Conservation (phyloP, 2,797 vertebrate species). For the Pagetopsis macropterus region DNA sequence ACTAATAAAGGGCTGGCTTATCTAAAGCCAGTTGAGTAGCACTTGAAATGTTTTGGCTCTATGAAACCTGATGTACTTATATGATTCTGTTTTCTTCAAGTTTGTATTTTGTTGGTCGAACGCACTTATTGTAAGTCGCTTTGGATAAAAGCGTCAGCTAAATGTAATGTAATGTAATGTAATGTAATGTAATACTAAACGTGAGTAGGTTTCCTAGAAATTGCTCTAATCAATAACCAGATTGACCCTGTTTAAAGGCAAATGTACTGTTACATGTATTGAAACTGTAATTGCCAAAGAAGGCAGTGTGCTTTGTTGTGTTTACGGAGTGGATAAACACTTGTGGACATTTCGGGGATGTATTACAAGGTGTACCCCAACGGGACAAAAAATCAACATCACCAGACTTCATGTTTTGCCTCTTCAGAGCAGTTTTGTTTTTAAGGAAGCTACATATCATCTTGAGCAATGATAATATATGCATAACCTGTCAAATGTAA, state of each 20-base stretch:
- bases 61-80: too few species aligned
- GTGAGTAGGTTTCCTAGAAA: conserved; percentile 41
- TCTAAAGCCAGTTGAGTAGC: too few species aligned
- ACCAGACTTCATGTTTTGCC: conserved; percentile 22
- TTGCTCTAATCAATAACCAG: conserved; percentile 24
- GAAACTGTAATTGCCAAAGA: conserved; percentile 3
- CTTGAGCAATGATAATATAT: conserved; percentile 42
- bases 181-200: conserved; percentile 15
- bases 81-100: too few species aligned
- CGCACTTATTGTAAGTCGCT: too few species aligned
- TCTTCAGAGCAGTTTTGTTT: conserved; percentile 43
- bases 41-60: too few species aligned
- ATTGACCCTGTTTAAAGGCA: conserved; percentile 6
- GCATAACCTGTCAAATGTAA: conserved; percentile 29
- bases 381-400: conserved; percentile 12
- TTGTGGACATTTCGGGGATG: conserved; percentile 36
- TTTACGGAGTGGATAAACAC: conserved; percentile 11
- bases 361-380: conserved; percentile 7
- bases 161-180: too few species aligned
- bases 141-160: too few species aligned
- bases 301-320: neutral
- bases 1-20: too few species aligned
- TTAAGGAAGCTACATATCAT: conserved; percentile 20
- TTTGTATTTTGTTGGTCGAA: too few species aligned
- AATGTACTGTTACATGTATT: neutral